A percentile compares a stretch with the other conserved stretches of the same genome.
Conservation (phyloP, 2,888 invertebrate species). For the Leptopterna dolabrata region DNA sequence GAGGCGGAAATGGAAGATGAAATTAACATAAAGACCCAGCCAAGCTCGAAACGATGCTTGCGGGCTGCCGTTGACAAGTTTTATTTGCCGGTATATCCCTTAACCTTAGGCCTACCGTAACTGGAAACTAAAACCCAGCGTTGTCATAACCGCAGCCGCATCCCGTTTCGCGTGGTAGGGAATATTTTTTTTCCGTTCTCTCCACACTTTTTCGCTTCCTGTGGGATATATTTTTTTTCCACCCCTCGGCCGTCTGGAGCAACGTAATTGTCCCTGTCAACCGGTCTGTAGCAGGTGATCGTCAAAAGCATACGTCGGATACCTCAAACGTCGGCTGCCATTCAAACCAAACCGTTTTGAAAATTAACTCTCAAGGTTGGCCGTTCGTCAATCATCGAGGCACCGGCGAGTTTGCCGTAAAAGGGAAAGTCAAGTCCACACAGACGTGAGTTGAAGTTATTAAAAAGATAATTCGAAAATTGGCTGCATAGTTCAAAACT, state of each 20-base stretch:
- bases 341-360: neutral
- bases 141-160: constrained; percentile 16
- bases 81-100: neutral
- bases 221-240: neutral
- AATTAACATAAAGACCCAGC: constrained; percentile 45
- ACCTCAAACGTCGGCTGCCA: neutral
- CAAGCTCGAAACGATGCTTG: constrained; percentile 36
- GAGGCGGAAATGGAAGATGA: neutral
- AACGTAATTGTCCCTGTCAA: constrained; percentile 3
- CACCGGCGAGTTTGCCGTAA: neutral
- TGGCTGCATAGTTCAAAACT: no score
- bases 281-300: neutral
- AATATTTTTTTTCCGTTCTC: neutral
- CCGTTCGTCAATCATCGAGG: neutral
- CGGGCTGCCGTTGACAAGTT: constrained; percentile 45
- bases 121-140: neutral
- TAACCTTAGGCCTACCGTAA: neutral
- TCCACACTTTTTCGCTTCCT: neutral
- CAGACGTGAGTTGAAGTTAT: no score
- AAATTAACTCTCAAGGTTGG: neutral
- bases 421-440: neutral
- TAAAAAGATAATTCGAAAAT: no score
- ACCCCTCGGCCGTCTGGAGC: neutral
- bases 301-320: neutral
- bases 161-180: neutral